These are phyloP conservation scores for Aporophyla nigra DNA, from an alignment of 2,888 invertebrate genomes.

Conservation along the genomic window DNA sequence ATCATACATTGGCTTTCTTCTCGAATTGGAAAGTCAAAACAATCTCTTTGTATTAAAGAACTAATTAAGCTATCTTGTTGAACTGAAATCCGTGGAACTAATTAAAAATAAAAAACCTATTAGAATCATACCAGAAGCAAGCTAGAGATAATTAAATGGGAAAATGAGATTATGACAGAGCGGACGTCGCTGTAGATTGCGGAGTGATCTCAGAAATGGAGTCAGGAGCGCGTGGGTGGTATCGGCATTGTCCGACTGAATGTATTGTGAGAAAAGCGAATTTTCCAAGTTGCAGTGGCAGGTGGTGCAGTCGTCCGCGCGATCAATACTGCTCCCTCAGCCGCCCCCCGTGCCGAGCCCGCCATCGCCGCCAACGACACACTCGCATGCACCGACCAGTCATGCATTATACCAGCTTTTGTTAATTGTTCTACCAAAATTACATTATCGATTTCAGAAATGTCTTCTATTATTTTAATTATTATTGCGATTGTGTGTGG, in stretches of 20 bases:
- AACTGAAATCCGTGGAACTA: neutral
- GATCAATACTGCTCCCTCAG: constrained; percentile 81
- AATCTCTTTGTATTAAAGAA: neutral
- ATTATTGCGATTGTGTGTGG: constrained; percentile 33
- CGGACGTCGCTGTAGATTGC: neutral
- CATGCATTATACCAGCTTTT: constrained; percentile 25
- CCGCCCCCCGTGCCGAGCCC: constrained; percentile 52
- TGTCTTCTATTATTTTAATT: constrained; percentile 36
- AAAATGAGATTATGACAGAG: constrained; percentile 19
- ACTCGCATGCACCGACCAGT: constrained; percentile 53
- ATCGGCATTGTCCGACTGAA: constrained; percentile 46
- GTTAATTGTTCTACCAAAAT: constrained; percentile 25
- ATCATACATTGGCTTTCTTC: neutral
- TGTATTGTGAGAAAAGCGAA: constrained; percentile 67
- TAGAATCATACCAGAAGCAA: constrained; percentile 1
- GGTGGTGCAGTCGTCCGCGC: constrained; percentile 80
- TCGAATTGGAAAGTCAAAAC: neutral
- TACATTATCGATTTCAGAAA: constrained; percentile 13
- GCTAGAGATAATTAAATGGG: constrained; percentile 21
- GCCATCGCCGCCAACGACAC: constrained; percentile 53
- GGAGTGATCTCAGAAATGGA: constrained; percentile 24
- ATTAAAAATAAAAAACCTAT: constrained; percentile 7
- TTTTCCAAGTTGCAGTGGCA: constrained; percentile 80
- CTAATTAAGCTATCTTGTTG: neutral
- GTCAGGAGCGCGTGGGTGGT: constrained; percentile 3